These are phyloP conservation scores for Meloe dianella DNA, from an alignment of 2,888 invertebrate genomes.

Conservation along the genomic window DNA sequence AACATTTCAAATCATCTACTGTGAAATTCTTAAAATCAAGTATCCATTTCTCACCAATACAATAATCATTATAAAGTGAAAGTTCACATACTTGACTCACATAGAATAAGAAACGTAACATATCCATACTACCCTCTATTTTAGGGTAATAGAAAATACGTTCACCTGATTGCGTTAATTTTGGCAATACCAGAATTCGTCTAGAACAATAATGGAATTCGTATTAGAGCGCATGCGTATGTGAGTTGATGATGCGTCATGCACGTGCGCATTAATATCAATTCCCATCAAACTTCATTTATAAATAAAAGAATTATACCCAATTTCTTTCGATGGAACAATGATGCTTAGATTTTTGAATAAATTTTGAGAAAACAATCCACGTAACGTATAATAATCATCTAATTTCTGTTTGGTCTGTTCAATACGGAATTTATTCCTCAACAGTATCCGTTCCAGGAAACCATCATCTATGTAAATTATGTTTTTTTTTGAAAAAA, in stretches of 20 bases:
- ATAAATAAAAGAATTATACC: no score
- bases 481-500: no score
- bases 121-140: background rate
- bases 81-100: background rate
- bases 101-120: background rate
- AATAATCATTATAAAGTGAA: background rate
- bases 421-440: conserved; percentile 21
- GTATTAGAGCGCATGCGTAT: no score
- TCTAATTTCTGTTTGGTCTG: conserved; percentile 16
- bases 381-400: conserved; percentile 12
- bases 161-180: background rate
- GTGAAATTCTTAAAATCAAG: background rate
- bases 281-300: no score
- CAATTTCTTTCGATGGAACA: no score
- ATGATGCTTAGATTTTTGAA: no score
- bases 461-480: conserved; percentile 3
- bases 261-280: no score
- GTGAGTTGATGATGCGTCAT: no score
- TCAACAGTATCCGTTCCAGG: conserved; percentile 14
- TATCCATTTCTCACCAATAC: background rate
- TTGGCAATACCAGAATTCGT: background rate
- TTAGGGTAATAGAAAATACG: background rate
- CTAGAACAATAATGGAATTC: background rate
- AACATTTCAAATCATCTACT: background rate
- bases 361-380: no score